Evolutionary conservation across 2,113 vertebrate genomes (phyloP).

Genomic region (Vireo altiloquus): DNA sequence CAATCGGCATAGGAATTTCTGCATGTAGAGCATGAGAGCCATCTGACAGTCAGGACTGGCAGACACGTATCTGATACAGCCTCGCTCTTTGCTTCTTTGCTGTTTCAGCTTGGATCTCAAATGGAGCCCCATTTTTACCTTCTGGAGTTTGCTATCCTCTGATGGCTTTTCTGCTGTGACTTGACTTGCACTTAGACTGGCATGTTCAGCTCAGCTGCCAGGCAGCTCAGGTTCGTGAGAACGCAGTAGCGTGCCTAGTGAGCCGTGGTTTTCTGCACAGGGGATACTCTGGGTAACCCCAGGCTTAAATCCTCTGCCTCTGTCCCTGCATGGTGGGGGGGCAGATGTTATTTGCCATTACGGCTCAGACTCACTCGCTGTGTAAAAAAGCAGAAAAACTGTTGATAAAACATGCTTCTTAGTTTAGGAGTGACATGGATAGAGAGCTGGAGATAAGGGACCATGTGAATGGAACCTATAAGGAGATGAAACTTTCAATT

Average conservation of each 20-base stretch:
- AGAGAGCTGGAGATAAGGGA: background rate
- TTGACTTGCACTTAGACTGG: background rate
- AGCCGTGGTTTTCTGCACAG: background rate
- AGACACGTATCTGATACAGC: fast-evolving
- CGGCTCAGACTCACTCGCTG: background rate
- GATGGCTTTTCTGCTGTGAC: background rate
- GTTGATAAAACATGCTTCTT: background rate
- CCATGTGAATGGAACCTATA: background rate
- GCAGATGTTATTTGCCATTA: background rate
- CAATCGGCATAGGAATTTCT: background rate
- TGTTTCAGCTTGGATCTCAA: background rate
- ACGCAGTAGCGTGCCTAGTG: fast-evolving
- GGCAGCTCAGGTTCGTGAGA: background rate
- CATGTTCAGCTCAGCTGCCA: background rate
- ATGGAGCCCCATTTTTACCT: background rate
- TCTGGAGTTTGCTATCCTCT: background rate
- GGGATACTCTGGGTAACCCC: background rate
- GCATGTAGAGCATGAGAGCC: background rate
- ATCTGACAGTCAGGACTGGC: background rate
- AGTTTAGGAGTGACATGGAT: background rate
- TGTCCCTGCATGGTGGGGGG: background rate
- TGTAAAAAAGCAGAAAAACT: background rate
- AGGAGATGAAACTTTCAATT: slow-evolving; percentile 39
- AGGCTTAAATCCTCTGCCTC: background rate
- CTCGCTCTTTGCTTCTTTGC: background rate